These are phyloP conservation scores for Drosophila pallidifrons DNA, from an alignment of 1,140 invertebrate species.

Conservation along the genomic window DNA sequence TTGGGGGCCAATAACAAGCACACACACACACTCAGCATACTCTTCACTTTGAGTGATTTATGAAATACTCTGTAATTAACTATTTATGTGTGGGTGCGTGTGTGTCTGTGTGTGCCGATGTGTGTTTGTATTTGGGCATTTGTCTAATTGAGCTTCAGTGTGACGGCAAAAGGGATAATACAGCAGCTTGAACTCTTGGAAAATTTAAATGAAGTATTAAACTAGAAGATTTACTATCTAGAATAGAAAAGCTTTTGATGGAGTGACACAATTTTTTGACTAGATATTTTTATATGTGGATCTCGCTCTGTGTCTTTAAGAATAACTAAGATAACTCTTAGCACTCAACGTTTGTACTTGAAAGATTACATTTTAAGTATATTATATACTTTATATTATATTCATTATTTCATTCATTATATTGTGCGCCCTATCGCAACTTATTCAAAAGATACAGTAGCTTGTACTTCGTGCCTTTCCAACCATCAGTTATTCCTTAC, in stretches of 20 bases:
- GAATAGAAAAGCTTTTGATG: too few species aligned
- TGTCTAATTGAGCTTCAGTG: constrained; percentile 10
- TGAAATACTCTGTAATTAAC: constrained; percentile 80
- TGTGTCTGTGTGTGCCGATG: background rate
- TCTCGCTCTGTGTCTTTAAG: too few species aligned
- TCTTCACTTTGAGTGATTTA: constrained; percentile 74
- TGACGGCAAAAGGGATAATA: constrained; percentile 5
- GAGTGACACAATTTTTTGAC: too few species aligned
- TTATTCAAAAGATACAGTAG: background rate
- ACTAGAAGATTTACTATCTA: background rate
- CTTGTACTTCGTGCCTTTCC: too few species aligned
- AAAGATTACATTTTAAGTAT: too few species aligned
- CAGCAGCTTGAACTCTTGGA: background rate
- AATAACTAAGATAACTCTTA: too few species aligned
- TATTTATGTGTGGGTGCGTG: constrained; percentile 65
- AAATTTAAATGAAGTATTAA: background rate
- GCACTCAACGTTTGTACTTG: too few species aligned
- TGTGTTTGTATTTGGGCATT: background rate
- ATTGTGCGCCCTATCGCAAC: too few species aligned
- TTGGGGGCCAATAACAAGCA: constrained; percentile 32
- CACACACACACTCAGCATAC: constrained; percentile 18
- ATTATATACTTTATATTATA: too few species aligned
- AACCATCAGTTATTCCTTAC: too few species aligned
- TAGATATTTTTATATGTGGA: too few species aligned
- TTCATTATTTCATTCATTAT: too few species aligned